A percentile compares a stretch with the other conserved stretches of the same genome.
Conservation (phyloP, 2,113 vertebrate genomes). For the Nerophis ophidion region DNA sequence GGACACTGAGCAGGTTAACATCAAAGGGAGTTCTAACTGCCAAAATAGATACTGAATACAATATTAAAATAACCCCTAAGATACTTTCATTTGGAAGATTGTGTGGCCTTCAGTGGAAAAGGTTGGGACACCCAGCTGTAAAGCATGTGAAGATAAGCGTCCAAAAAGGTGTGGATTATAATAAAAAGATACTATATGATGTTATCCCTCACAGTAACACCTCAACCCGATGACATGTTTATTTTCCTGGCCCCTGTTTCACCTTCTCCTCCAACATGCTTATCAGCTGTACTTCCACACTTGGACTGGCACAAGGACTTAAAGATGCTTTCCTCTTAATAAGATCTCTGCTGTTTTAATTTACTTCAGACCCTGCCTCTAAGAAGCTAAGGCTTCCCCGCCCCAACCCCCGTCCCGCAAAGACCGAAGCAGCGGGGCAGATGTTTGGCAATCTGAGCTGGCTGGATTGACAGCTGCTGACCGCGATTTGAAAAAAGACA, state of each 20-base stretch:
- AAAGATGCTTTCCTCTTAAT: constrained; percentile 23
- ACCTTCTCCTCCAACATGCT: constrained; percentile 9
- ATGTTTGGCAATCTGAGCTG: constrained; percentile 47
- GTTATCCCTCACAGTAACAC: constrained; percentile 8
- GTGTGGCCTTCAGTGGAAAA: too few relatives aligned
- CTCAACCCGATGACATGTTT: constrained; percentile 41
- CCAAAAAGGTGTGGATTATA: constrained; percentile 5
- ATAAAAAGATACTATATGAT: neutral
- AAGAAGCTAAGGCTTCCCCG: constrained; percentile 35
- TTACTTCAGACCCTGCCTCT: constrained; percentile 18
- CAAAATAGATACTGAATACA: too few relatives aligned
- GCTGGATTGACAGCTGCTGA: constrained; percentile 65
- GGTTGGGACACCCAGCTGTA: too few relatives aligned
- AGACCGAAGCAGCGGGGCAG: constrained; percentile 30
- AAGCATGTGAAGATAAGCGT: neutral
- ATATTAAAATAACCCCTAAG: too few relatives aligned
- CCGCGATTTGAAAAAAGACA: constrained; percentile 62
- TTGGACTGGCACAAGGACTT: constrained; percentile 28
- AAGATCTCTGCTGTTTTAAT: constrained; percentile 27
- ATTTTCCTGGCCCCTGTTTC: constrained; percentile 25
- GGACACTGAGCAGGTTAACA: too few relatives aligned
- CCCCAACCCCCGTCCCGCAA: too few relatives aligned
- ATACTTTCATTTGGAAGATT: too few relatives aligned
- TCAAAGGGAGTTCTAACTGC: too few relatives aligned
- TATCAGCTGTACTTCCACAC: constrained; percentile 25